phyloP scores from a whole-genome alignment of 92 coral and sea anemone genomes.

The Phenganax stokvisi region DNA sequence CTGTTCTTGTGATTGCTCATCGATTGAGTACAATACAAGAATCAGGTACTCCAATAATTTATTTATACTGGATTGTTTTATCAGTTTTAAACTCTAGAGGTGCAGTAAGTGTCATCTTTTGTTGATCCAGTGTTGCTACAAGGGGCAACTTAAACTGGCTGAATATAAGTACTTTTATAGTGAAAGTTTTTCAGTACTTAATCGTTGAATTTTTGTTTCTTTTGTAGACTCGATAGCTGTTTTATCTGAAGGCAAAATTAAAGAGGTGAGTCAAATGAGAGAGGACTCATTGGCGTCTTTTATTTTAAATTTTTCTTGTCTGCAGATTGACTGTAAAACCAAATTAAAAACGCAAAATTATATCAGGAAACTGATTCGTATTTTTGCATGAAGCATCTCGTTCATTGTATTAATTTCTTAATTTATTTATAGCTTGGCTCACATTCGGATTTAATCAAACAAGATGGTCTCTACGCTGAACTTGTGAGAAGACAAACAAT shows the following conservation, averaged over 20 bases:
- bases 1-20: constrained; percentile 94
- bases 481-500: constrained; percentile 93
- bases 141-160: no score
- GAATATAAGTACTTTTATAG: no score
- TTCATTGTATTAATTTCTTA: not conserved
- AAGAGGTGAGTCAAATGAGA: constrained; percentile 57
- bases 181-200: not conserved
- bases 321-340: no score
- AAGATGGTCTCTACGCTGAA: constrained; percentile 78
- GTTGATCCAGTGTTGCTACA: not conserved
- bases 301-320: no score
- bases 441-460: constrained; percentile 72
- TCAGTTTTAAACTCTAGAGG: not conserved
- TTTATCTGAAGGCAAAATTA: constrained; percentile 89
- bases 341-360: no score
- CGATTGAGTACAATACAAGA: constrained; percentile 91
- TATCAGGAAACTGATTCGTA: no score
- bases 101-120: not conserved
- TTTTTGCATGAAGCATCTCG: no score
- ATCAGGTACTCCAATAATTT: constrained; percentile 50
- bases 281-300: not conserved
- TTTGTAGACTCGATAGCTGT: constrained; percentile 81
- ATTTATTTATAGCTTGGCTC: constrained; percentile 62
- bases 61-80: no score
- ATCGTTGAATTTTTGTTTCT: not conserved